Base-by-base conservation (phyloP, 1,140 invertebrate species). In the Steinernema feltiae region DNA sequence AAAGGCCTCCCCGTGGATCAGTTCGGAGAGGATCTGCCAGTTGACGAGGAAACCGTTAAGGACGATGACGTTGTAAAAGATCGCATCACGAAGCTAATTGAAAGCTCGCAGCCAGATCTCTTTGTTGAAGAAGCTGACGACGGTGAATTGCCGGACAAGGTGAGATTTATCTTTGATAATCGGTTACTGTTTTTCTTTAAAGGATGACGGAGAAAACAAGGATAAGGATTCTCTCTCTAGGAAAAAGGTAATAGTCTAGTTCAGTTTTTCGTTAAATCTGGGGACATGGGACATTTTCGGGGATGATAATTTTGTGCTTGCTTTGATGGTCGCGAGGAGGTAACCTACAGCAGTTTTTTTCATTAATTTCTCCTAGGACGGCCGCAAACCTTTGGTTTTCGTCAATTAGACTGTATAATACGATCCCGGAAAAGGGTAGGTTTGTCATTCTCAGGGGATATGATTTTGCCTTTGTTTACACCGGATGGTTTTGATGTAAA, bases 31-130 rank as follows among this genome's bases (percentile, higher is more conserved):
- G 79, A 80, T 24, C 73, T 80, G 1, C 79, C 79, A 17, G 78
- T 74, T 17, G 78, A 79, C 69, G 79, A 80, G 24, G 78, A 80
- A 3, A 76, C 70, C 53, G 29, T 76, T 31, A 79, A 80, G 32
- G 79, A 80, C 48, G 79, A 80, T 30, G 74, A 80, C 24, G 75
- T 78, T 35, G 69, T 75, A 18, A 71, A 35, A 17, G 70, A 32
- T 3, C 53, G 53, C 70, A 30, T 71, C 70, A 30, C 21, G 2
- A 32, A 35, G 32, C 70, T 71, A 7, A 71, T 71, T 24, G 70
- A 71, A 24, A 32, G 46, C 70, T 15, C 32, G 15, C 32, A 32
- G 21, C 70, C 70, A 2, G 70, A 71, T 53, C 70, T 71, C 31
- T 32, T 69, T 7, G 15, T 27, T 27, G 53, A 63, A 63, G 53